Evolutionary conservation across 2,113 vertebrate species (phyloP), one percentile per base, ranked within the genome.

Genomic region (Myotis yumanensis): DNA sequence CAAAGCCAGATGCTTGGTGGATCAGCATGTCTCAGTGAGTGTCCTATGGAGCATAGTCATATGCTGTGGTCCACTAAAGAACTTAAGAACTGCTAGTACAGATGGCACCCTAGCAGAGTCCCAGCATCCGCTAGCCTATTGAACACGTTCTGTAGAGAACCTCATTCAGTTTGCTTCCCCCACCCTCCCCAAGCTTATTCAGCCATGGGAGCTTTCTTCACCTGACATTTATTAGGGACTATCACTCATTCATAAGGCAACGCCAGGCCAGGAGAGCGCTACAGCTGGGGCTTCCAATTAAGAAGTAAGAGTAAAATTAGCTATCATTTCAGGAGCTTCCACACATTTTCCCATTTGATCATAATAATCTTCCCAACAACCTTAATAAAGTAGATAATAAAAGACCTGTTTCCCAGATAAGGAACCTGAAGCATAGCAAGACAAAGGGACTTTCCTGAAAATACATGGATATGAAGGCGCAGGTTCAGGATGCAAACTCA

Each of bases 121-220:
- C 4, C 10, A 1, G 52, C 7, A 14, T 62, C 77, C 4, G 7
- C n/a, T 46, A 0, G 7, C 20, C 52, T 40, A 3, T 40, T 72
- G 43, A 23, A 30, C 62, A 51, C 25, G 7, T n/a, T 46, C 93
- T 86, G 2, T 9, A 79, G 94, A n/a, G 37, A 89, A 22, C 11
- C 20, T 83, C 32, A 18, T 8, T 25, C 8, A 2, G 15, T 72
- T 86, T 72, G 54, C 25, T 69, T 76, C 64, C 52, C 48, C 28
- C 4, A 35, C 40, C 30, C 22, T 66, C 92, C 80, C 46, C 43
- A 64, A 71, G 35, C 20, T 15, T 48, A 40, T 28, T 82, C 57
- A 57, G 22, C 57, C 18, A 3, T 5, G 4, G 32, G 80, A 15
- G 5, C 23, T n/a, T 43, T 62, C 40, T 73, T 43, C 87, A 20